phyloP scores from a whole-genome alignment of 2,113 vertebrate species.

The Limanda limanda region DNA sequence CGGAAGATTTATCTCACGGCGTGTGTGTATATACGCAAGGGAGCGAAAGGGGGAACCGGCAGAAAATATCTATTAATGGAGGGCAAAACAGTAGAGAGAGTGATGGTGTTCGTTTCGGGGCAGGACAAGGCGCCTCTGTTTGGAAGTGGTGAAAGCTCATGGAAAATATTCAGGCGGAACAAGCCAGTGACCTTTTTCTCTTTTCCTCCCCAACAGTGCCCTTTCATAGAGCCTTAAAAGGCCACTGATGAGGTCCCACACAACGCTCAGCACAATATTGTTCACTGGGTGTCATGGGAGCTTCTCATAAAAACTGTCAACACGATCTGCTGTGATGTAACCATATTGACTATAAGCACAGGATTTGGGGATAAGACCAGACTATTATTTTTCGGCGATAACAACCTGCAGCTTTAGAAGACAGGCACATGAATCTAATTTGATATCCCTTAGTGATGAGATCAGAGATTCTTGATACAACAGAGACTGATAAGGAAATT shows the following conservation, averaged over 20 bases:
- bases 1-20: conserved; percentile 5
- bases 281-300: conserved; percentile 11
- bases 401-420: conserved; percentile 14
- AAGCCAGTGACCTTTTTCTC: conserved; percentile 25
- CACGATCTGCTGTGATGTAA: conserved; percentile 59
- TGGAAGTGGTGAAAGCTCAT: conserved; percentile 52
- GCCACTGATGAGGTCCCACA: conserved; percentile 36
- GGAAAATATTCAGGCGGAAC: conserved; percentile 62
- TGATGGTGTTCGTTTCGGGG: conserved; percentile 30
- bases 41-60: not conserved
- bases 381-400: conserved; percentile 31
- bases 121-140: conserved; percentile 68
- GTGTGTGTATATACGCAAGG: not conserved
- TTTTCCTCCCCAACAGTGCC: conserved; percentile 33
- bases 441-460: conserved; percentile 26
- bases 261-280: conserved; percentile 28
- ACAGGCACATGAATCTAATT: not conserved
- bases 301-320: conserved; percentile 45
- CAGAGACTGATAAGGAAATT: conserved; percentile 4
- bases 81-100: conserved; percentile 34
- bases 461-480: not conserved
- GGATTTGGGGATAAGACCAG: conserved; percentile 38
- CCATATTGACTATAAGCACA: conserved; percentile 43
- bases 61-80: conserved; percentile 34
- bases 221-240: conserved; percentile 51